phyloP scores from a whole-genome alignment of 37 sponge, comb jelly and placozoan genomes.

The Amphimedon queenslandica region DNA sequence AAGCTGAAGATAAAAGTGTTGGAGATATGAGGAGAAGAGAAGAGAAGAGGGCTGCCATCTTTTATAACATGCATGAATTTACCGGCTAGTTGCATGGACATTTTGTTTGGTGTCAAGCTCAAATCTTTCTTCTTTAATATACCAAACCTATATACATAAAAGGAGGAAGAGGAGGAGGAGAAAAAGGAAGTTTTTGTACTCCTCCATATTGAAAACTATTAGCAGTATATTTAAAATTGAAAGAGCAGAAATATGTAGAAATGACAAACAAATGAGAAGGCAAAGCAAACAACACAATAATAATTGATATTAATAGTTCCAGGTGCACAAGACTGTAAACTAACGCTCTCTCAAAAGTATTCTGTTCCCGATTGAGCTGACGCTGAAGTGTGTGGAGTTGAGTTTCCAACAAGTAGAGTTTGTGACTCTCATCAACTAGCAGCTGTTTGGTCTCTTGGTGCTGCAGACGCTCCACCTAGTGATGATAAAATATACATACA shows the following conservation, averaged over 20 bases:
- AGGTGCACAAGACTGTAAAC: not conserved
- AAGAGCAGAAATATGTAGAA: no score
- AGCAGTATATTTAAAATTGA: slow-evolving; percentile 48
- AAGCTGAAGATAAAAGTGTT: slow-evolving; percentile 10
- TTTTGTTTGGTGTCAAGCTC: no score
- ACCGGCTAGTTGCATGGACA: no score
- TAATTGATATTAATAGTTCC: no score
- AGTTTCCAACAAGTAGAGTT: slow-evolving; percentile 28
- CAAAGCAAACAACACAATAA: no score
- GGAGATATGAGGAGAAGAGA: not conserved
- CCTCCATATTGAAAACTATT: slow-evolving; percentile 53
- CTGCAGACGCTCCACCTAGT: slow-evolving; percentile 37
- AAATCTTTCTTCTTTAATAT: no score
- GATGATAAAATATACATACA: not conserved
- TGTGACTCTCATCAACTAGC: slow-evolving; percentile 33
- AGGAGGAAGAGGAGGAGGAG: no score
- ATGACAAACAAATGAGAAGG: no score
- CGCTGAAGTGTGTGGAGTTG: slow-evolving; percentile 37
- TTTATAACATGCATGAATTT: not conserved
- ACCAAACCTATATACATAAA: no score
- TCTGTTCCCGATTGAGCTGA: slow-evolving; percentile 69
- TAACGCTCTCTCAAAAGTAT: slow-evolving; percentile 81
- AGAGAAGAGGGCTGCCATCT: not conserved
- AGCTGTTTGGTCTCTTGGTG: slow-evolving; percentile 36
- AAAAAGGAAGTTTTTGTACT: no score